Evolutionary conservation across 1,140 invertebrate genomes (phyloP).

Genomic region (Musca vetustissima): DNA sequence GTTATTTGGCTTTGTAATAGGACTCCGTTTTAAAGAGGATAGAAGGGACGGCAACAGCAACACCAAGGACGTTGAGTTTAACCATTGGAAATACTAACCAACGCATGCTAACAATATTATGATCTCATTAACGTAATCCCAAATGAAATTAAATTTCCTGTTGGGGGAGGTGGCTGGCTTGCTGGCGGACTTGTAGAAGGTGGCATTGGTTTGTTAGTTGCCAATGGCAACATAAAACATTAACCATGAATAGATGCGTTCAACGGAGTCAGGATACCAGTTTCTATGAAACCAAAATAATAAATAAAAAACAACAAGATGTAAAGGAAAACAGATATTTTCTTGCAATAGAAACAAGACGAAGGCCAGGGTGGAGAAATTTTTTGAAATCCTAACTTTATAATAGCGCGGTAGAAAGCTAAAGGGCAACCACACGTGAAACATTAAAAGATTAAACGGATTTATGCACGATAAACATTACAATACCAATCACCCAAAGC

Average conservation of each 20-base stretch:
- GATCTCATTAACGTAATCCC: slow-evolving; percentile 25
- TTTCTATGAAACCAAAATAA: no score
- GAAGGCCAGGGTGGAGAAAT: not conserved
- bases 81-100: not conserved
- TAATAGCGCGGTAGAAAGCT: not conserved
- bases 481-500: not conserved
- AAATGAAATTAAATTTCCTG: slow-evolving; percentile 26
- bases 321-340: not conserved
- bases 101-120: slow-evolving; percentile 13
- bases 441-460: slow-evolving; percentile 19
- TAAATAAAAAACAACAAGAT: no score
- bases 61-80: not conserved
- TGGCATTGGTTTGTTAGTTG: not conserved
- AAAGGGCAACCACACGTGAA: slow-evolving; percentile 17
- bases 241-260: no score
- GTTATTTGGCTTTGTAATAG: no score
- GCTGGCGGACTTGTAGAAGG: not conserved
- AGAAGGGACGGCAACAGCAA: no score
- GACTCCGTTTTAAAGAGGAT: no score
- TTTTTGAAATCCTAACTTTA: not conserved
- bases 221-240: no score
- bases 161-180: not conserved
- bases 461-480: slow-evolving; percentile 14
- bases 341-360: not conserved
- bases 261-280: no score